Conservation (phyloP, 2,888 invertebrate species). For the Incurvaria masculella region DNA sequence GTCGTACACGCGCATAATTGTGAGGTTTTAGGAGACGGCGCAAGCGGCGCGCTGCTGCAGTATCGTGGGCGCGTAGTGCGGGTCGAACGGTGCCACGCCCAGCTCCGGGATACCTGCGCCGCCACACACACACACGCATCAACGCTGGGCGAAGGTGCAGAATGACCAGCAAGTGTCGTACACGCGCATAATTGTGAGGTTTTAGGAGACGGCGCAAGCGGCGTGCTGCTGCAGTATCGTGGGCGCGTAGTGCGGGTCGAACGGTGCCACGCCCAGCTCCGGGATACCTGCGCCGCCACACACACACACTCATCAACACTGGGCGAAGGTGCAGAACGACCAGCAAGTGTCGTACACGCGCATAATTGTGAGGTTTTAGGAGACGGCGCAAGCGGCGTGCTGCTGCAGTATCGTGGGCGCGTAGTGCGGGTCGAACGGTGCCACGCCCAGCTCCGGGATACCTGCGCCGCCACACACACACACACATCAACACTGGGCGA, state of each 20-base stretch:
- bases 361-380: constrained; percentile 67
- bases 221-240: constrained; percentile 64
- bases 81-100: constrained; percentile 73
- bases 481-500: constrained; percentile 72
- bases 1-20: constrained; percentile 70
- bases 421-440: constrained; percentile 76
- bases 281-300: constrained; percentile 58
- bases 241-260: constrained; percentile 74
- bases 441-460: constrained; percentile 66
- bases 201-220: constrained; percentile 63
- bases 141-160: constrained; percentile 73
- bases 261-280: constrained; percentile 67
- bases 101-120: constrained; percentile 66
- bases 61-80: constrained; percentile 68
- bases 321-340: constrained; percentile 71
- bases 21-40: constrained; percentile 66
- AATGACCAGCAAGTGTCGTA: constrained; percentile 73
- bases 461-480: constrained; percentile 40
- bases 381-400: constrained; percentile 60
- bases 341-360: constrained; percentile 77
- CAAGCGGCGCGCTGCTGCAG: constrained; percentile 60
- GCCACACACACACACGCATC: no score
- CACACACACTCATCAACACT: constrained; percentile 40
- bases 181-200: constrained; percentile 67
- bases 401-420: constrained; percentile 63